Percentiles rank a stretch among this genome's conserved stretches.
Evolutionary conservation across 2,888 invertebrate species (phyloP).

Genomic region (Strigamia maritima): DNA sequence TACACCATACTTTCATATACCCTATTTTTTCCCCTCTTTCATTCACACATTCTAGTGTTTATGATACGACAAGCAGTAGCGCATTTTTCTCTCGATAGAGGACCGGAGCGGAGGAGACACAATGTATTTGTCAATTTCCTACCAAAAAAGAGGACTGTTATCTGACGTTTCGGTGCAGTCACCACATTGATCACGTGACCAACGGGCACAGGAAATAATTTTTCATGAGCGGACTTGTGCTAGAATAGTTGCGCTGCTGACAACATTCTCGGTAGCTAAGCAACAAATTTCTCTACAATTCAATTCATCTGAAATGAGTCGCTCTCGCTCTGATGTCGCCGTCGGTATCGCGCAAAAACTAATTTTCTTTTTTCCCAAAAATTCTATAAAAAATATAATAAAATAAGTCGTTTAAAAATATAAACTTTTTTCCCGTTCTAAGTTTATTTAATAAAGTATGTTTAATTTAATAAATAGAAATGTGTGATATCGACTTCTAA

Average conservation of each 20-base stretch:
- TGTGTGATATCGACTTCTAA: too few species aligned
- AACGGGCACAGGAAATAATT: constrained; percentile 34
- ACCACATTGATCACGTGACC: constrained; percentile 27
- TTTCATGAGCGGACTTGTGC: constrained; percentile 11
- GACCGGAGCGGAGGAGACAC: not conserved
- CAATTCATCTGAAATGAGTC: constrained; percentile 23
- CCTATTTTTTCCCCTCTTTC: not conserved
- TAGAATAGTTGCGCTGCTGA: not conserved
- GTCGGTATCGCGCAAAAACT: not conserved
- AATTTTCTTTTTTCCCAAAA: not conserved
- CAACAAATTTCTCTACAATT: constrained; percentile 15
- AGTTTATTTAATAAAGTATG: not conserved
- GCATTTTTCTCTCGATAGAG: constrained; percentile 32
- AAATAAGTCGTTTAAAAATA: too few species aligned
- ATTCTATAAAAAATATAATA: too few species aligned
- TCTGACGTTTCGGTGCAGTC: constrained; percentile 24
- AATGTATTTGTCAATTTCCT: constrained; percentile 32
- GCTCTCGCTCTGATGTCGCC: not conserved
- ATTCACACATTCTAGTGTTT: constrained; percentile 16
- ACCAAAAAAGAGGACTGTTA: constrained; percentile 8
- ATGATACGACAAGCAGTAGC: constrained; percentile 13
- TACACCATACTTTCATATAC: not conserved
- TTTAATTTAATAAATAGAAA: too few species aligned
- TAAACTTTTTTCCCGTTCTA: not conserved
- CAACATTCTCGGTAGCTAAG: not conserved